Base-by-base conservation (phyloP, 2,797 vertebrate species). In the Odontamblyopus rebecca region DNA sequence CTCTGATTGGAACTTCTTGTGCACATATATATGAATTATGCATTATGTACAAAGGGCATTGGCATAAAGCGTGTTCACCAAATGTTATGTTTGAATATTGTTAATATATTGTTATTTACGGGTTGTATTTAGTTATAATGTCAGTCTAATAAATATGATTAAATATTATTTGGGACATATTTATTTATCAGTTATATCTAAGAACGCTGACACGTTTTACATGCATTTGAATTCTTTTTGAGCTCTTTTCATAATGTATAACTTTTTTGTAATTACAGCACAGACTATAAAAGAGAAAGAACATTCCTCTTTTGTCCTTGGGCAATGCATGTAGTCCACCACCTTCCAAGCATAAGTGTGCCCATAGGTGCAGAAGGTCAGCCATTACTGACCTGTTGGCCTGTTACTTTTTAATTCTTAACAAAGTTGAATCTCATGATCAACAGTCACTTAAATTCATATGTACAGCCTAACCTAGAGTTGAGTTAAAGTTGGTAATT, bases 91-190 rank as follows among this genome's bases (percentile, higher is more conserved):
- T 71, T 72, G 23, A 71, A n/a, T 8, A 66, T 67, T 19, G 15
- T 73, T 41, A 80, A 78, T 74, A 9, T 38, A 59, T 81, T 6
- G 75, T 73, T 74, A n/a, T 32, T 8, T 73, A 54, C 77, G 1
- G 5, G n/a, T 75, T 73, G 50, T 69, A 5, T 62, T 72, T 71
- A 64, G 26, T 76, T 79, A 54, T 12, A 70, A 2, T 79, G 61
- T 81, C 72, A 57, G 59, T 70, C 9, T 38, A 91, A 89, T 91
- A 89, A 90, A 92, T 76, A 27, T 79, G 44, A 27, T 51, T 9
- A 18, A 50, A 29, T 29, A 50, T 66, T 38, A n/a, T 63, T 63
- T 63, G 27, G 26, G 15, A 62, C 18, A 18, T 61, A 61, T 7
- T 35, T 32, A 18, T 29, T 0, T 44, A 44, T 44, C 13, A 3